Evolutionary conservation across 1,140 invertebrate genomes (phyloP).

Genomic region (Hormaphis cornu): DNA sequence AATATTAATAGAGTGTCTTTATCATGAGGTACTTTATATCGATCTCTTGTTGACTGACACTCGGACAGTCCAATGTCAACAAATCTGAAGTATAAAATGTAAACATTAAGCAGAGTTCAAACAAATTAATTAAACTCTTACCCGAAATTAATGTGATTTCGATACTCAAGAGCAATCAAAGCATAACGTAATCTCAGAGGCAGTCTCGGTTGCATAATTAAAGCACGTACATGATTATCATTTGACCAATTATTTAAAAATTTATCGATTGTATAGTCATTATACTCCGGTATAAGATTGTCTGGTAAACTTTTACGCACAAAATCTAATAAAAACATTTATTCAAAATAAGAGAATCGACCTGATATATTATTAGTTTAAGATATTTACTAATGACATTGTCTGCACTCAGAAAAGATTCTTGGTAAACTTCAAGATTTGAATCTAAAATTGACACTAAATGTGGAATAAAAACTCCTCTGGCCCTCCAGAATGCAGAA

Average conservation of each 20-base stretch:
- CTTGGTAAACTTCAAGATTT: slow-evolving; percentile 22
- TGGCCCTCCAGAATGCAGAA: slow-evolving; percentile 17
- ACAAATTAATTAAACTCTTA: slow-evolving; percentile 42
- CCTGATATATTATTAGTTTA: background rate
- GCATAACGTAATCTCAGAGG: slow-evolving; percentile 73
- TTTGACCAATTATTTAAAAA: slow-evolving; percentile 74
- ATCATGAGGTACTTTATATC: slow-evolving; percentile 63
- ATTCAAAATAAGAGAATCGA: slow-evolving; percentile 27
- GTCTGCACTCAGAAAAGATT: background rate
- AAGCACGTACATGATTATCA: slow-evolving; percentile 80
- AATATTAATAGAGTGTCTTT: slow-evolving; percentile 81
- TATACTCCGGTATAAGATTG: slow-evolving; percentile 61
- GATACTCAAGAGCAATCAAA: slow-evolving; percentile 75
- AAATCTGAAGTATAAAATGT: slow-evolving; percentile 49
- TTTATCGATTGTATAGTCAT: slow-evolving; percentile 59
- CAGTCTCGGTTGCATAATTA: slow-evolving; percentile 74
- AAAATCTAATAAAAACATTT: slow-evolving; percentile 55
- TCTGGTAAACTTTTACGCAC: slow-evolving; percentile 73
- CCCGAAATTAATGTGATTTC: slow-evolving; percentile 79
- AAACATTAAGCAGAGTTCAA: background rate
- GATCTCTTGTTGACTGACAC: slow-evolving; percentile 51
- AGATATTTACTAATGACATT: slow-evolving; percentile 9
- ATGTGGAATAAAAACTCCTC: slow-evolving; percentile 21
- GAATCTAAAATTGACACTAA: slow-evolving; percentile 22
- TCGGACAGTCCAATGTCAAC: slow-evolving; percentile 50